Base-by-base conservation (phyloP, 1,140 invertebrate species). In the Diplogasteroides magnus region DNA sequence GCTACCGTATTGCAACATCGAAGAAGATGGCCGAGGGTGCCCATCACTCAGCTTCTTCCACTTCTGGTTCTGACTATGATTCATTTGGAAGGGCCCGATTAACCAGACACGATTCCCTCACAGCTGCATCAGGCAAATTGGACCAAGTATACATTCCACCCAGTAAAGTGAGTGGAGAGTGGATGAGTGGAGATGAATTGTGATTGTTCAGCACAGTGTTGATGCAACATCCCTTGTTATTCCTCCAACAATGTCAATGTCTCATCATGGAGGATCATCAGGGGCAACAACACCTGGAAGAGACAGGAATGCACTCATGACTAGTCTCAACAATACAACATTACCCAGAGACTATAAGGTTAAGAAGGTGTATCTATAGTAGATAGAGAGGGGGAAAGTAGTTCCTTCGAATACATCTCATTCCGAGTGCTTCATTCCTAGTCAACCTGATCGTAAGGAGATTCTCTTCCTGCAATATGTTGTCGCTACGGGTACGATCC, bases 321-420 rank as follows among this genome's bases (percentile, higher is more conserved):
- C 67, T 14, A 61, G 67, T 27, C 58, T 77, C 1, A 72, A 69
- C 58, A 69, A 75, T 31, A 74, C 65, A 26, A 81, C 79, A 15
- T 61, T 81, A 28, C 79, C 79, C 1, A 71, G 81, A 32, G 79
- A 81, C 63, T 81, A 81, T 59, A 76, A 76, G 67, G 81, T 81
- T 28, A 80, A 79, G 64, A 81, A 81, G 65, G 79, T 81, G 19
- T 82, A 77, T 64, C 56, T 77, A 1, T 77, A 73, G 59, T 73
- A 6, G 64, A 61, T 2, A 6, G 37, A n/a, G n/a, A n/a, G n/a
- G n/a, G n/a, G n/a, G n/a, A n/a, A n/a, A n/a, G n/a, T n/a, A n/a
- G n/a, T n/a, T n/a, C n/a, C n/a, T n/a, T n/a, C n/a, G n/a, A n/a
- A n/a, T n/a, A n/a, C n/a, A n/a, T n/a, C n/a, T n/a, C n/a, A n/a